These are phyloP conservation scores for Gonatopus flavifemur DNA, from an alignment of 1,140 invertebrate genomes.

Conservation along the genomic window DNA sequence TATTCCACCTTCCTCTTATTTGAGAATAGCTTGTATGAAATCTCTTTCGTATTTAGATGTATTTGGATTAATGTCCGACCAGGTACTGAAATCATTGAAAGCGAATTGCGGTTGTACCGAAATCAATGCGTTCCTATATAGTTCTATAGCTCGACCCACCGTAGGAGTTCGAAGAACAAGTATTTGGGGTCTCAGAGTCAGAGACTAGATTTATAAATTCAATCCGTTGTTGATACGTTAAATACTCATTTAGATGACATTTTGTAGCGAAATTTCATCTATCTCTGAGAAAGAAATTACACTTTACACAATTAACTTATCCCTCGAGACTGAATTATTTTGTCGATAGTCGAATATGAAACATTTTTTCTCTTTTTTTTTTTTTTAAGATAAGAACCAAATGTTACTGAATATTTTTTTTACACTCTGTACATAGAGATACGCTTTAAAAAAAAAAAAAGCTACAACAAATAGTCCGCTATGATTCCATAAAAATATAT, in stretches of 20 bases:
- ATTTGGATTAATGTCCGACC: conserved; percentile 72
- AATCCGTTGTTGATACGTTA: too few species aligned
- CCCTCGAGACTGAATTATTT: conserved; percentile 23
- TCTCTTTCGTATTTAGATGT: conserved; percentile 72
- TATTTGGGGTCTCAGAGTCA: conserved; percentile 83
- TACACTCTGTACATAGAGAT: too few species aligned
- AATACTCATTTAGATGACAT: too few species aligned
- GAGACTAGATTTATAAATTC: conserved; percentile 73
- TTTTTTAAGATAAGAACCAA: too few species aligned
- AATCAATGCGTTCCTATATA: conserved; percentile 73
- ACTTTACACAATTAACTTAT: conserved; percentile 6
- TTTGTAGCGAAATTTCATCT: too few species aligned
- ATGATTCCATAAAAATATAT: too few species aligned
- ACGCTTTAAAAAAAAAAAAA: too few species aligned
- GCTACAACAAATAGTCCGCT: too few species aligned
- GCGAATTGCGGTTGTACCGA: conserved; percentile 58
- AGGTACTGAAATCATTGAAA: conserved; percentile 62
- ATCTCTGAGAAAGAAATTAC: too few species aligned
- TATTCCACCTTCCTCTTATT: conserved; percentile 65
- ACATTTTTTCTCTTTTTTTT: too few species aligned
- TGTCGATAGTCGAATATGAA: conserved; percentile 9
- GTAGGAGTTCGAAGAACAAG: conserved; percentile 82
- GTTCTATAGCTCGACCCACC: conserved; percentile 83
- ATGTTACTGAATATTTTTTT: too few species aligned
- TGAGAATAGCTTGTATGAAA: conserved; percentile 57